Base-by-base conservation (phyloP, 2,888 invertebrate species). In the Rhodophaea formosa region DNA sequence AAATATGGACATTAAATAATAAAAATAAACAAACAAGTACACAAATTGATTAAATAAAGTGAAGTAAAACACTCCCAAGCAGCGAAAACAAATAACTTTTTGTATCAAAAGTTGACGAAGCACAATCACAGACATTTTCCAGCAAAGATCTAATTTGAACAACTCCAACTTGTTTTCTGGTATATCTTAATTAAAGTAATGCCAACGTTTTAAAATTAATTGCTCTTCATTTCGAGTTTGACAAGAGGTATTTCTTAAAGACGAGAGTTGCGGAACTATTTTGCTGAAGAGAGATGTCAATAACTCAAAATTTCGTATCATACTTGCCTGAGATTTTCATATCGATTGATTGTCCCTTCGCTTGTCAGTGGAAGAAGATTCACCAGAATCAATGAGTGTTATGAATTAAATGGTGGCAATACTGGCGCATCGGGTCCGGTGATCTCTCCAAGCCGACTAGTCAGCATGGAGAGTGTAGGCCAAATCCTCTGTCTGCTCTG, bases 191-290 rank as follows among this genome's bases (percentile, higher is more conserved):
- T 61, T 61, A 63, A 56, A 47, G 58, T 53, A 59, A 61, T 61
- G 61, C 58, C 58, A 57, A 59, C 58, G 59, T 39, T 61, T 61
- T 57, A 12, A 55, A 61, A 61, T 61, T 59, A 63, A 61, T 61
- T 61, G 61, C 61, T 59, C 61, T 61, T 61, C 63, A 63, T 63
- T 63, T 61, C 57, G 55, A 63, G 46, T 63, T 60, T 60, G 63
- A 61, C 61, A 60, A 60, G 55, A 55, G 60, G 59, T 59, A 59
- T 60, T 59, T 61, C 52, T 61, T 53, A 46, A 16, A 53, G 43
- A 55, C 52, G 32, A 53, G 39, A 62, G 56, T 46, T 52, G n/a
- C 17, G 49, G 53, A 58, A 61, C 63, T 61, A 63, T 61, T 32
- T 45, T 12, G 56, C 16, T 35, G 44, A 56, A 63, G 56, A 56